phyloP scores from a whole-genome alignment of 1,140 invertebrate species.

The Zelostemma sp. region DNA sequence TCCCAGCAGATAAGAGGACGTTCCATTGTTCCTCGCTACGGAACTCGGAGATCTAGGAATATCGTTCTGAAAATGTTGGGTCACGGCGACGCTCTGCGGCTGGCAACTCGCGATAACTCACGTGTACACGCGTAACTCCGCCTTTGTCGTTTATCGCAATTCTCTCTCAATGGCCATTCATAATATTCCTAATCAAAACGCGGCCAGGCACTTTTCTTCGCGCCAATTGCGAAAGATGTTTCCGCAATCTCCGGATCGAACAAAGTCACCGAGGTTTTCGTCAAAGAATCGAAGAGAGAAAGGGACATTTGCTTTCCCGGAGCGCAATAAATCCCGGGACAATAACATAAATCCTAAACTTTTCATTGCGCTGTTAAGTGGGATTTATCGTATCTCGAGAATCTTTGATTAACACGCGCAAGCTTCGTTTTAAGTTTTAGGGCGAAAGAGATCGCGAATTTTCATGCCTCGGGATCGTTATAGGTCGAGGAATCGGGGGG shows the following conservation, averaged over 20 bases:
- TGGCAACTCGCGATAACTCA: conserved; percentile 59
- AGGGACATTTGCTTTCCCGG: too few relatives aligned
- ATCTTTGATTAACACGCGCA: too few relatives aligned
- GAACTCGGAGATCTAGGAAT: conserved; percentile 28
- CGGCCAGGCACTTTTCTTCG: conserved; percentile 25
- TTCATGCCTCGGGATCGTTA: too few relatives aligned
- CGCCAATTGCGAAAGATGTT: conserved; percentile 7
- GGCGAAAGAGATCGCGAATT: too few relatives aligned
- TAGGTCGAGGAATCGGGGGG: too few relatives aligned
- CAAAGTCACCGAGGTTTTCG: too few relatives aligned
- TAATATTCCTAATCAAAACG: conserved; percentile 32
- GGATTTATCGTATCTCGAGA: too few relatives aligned
- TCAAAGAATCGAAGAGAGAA: too few relatives aligned
- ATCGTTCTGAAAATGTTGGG: conserved; percentile 47
- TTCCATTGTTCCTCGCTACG: conserved; percentile 49
- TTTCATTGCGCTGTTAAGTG: too few relatives aligned
- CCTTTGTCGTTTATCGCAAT: conserved; percentile 55
- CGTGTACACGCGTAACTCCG: conserved; percentile 43
- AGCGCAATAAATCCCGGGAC: not conserved
- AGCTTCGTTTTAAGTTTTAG: too few relatives aligned
- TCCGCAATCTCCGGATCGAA: too few relatives aligned
- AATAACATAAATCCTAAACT: too few relatives aligned
- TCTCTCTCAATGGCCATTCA: conserved; percentile 41
- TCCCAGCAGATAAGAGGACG: conserved; percentile 34
- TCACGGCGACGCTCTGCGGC: conserved; percentile 49